These are phyloP conservation scores for Saguinus midas DNA, from an alignment of 2,113 vertebrate genomes.

Conservation along the genomic window DNA sequence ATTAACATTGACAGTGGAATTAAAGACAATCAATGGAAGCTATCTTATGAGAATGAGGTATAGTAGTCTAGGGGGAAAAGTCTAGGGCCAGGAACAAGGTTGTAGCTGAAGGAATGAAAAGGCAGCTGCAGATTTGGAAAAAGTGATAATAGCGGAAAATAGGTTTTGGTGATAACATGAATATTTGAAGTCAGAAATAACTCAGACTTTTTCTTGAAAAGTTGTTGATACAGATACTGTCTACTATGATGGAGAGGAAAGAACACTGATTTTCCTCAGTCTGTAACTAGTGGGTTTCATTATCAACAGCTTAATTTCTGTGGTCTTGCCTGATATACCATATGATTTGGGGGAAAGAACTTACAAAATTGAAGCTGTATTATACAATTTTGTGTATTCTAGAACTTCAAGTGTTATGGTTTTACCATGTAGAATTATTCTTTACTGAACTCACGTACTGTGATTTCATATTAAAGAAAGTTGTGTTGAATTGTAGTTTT, in stretches of 20 bases:
- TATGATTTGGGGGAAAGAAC: not conserved
- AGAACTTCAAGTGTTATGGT: not conserved
- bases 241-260: not conserved
- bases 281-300: slow-evolving; percentile 38
- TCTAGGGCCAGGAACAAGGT: not conserved
- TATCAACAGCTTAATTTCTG: slow-evolving; percentile 24
- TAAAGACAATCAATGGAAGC: slow-evolving; percentile 9
- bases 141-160: not conserved
- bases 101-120: slow-evolving; percentile 27
- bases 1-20: slow-evolving; percentile 39
- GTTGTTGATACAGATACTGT: not conserved
- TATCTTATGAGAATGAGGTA: not conserved
- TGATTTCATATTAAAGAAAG: slow-evolving; percentile 47
- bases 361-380: not conserved
- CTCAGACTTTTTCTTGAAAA: slow-evolving; percentile 48
- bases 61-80: not conserved
- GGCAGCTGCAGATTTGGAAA: not conserved
- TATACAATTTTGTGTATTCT: slow-evolving; percentile 15
- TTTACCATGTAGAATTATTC: slow-evolving; percentile 42
- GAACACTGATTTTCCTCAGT: not conserved
- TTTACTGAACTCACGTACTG: not conserved
- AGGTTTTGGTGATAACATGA: slow-evolving; percentile 23
- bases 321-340: not conserved
- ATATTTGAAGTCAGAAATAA: slow-evolving; percentile 49
- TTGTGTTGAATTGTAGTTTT: slow-evolving; percentile 46